phyloP scores from a whole-genome alignment of 2,888 invertebrate genomes.

The Leptothorax acervorum region DNA sequence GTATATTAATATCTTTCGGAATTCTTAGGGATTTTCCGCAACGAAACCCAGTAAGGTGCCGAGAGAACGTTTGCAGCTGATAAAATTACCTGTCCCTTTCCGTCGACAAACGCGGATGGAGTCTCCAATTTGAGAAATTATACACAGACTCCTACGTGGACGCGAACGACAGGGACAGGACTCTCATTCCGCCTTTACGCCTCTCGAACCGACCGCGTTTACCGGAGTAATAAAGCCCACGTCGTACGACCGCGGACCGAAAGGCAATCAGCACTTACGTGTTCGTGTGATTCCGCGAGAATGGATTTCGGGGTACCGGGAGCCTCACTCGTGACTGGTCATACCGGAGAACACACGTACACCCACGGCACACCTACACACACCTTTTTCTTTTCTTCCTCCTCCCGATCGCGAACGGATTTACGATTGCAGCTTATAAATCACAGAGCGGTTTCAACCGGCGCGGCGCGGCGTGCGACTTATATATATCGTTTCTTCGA shows the following conservation, averaged over 20 bases:
- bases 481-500: conserved; percentile 22
- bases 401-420: conserved; percentile 4
- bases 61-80: not conserved
- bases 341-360: conserved; percentile 60
- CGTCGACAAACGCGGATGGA: not conserved
- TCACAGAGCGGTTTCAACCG: conserved; percentile 22
- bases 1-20: not conserved
- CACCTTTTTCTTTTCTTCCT: not conserved
- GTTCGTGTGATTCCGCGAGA: conserved; percentile 58
- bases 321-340: conserved; percentile 66
- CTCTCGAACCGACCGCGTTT: conserved; percentile 22
- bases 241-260: conserved; percentile 13
- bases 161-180: conserved; percentile 9
- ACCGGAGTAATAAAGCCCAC: conserved; percentile 38
- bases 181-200: conserved; percentile 18
- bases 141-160: not conserved
- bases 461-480: not conserved
- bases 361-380: conserved; percentile 33
- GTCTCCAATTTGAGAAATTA: conserved; percentile 8
- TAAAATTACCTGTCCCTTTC: conserved; percentile 6
- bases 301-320: conserved; percentile 42
- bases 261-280: conserved; percentile 71
- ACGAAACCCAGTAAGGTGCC: not conserved
- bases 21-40: not conserved
- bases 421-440: conserved; percentile 43